Evolutionary conservation across 2,888 invertebrate species (phyloP).

Genomic region (Brachylomia viminalis): DNA sequence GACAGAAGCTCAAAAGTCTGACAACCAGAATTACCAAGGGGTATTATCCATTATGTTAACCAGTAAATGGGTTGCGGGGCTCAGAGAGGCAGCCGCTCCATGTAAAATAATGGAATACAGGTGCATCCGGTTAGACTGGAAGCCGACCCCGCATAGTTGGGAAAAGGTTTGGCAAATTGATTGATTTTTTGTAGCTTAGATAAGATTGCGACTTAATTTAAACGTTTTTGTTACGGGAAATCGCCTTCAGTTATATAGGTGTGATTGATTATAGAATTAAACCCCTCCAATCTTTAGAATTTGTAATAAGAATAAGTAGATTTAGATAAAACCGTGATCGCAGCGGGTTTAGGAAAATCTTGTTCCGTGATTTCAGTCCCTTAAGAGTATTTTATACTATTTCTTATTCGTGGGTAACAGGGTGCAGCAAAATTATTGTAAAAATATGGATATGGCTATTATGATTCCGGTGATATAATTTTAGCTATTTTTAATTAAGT

Average conservation of each 20-base stretch:
- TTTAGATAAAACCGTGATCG: no score
- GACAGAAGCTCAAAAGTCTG: not conserved
- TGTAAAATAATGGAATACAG: not conserved
- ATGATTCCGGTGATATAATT: constrained; percentile 46
- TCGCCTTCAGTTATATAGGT: not conserved
- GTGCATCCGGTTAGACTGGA: not conserved
- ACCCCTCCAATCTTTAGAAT: not conserved
- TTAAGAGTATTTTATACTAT: constrained; percentile 45
- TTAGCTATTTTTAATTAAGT: constrained; percentile 43
- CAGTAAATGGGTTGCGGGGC: not conserved
- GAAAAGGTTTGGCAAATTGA: not conserved
- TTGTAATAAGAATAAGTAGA: not conserved
- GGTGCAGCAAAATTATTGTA: constrained; percentile 49
- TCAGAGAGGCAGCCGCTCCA: not conserved
- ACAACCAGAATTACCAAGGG: not conserved
- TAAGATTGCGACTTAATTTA: not conserved
- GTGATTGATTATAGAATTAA: not conserved
- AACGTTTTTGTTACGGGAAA: not conserved
- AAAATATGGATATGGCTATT: constrained; percentile 43
- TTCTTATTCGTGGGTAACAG: constrained; percentile 45
- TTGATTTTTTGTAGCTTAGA: not conserved
- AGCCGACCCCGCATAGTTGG: not conserved
- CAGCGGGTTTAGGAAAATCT: not conserved
- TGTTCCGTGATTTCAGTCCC: constrained; percentile 2
- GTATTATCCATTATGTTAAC: not conserved